Evolutionary conservation across 2,113 vertebrate species (phyloP).

Genomic region (Myotis davidii): DNA sequence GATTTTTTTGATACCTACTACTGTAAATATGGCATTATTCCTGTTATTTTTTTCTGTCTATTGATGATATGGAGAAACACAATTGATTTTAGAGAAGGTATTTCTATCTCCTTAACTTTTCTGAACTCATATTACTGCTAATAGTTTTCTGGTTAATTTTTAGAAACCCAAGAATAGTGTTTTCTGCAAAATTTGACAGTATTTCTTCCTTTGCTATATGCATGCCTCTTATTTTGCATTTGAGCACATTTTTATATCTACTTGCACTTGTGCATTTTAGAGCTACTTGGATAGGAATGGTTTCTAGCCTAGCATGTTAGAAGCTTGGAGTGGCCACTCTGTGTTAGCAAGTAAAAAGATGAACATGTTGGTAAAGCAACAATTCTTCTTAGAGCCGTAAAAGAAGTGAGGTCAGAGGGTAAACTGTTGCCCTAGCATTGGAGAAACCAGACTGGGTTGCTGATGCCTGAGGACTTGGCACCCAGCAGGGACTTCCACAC

Average conservation of each 20-base stretch:
- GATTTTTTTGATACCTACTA: not conserved
- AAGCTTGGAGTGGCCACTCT: not conserved
- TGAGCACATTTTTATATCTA: not conserved
- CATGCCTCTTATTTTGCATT: conserved; percentile 9
- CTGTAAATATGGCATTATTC: not conserved
- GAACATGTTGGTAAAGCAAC: not conserved
- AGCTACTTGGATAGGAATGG: not conserved
- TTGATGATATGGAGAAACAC: not conserved
- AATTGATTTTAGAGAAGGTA: not conserved
- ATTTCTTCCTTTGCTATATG: not conserved
- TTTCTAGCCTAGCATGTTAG: not conserved
- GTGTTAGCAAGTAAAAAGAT: not conserved
- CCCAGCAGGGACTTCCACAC: fast-evolving
- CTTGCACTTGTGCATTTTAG: not conserved
- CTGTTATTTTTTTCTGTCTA: not conserved
- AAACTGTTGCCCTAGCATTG: not conserved
- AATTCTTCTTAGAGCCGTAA: not conserved
- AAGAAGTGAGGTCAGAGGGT: not conserved
- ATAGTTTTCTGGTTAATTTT: conserved; percentile 40
- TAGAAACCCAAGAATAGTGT: not conserved
- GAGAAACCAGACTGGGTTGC: not conserved
- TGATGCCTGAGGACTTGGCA: not conserved
- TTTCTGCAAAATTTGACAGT: not conserved
- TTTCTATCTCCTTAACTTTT: conserved; percentile 29
- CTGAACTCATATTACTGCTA: not conserved